These are phyloP conservation scores for Diadophis punctatus DNA, from an alignment of 2,113 vertebrate species.

Conservation along the genomic window DNA sequence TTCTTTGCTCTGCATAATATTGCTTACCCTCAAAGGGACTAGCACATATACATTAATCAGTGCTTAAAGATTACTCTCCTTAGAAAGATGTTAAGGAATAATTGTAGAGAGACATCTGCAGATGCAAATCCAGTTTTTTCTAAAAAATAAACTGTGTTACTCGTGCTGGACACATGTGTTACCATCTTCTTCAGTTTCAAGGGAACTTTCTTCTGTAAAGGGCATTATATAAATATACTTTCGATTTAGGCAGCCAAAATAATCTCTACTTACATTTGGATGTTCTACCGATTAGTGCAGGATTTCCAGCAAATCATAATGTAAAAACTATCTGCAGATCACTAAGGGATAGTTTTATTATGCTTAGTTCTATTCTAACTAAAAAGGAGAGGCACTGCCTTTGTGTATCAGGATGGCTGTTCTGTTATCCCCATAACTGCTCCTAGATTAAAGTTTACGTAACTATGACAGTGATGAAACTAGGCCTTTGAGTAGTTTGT, in stretches of 20 bases:
- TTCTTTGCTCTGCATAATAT: background rate
- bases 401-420: background rate
- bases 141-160: background rate
- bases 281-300: background rate
- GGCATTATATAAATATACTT: background rate
- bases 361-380: background rate
- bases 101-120: background rate
- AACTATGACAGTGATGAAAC: background rate
- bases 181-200: background rate
- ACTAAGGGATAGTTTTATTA: background rate
- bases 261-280: background rate
- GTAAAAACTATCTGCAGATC: background rate
- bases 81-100: background rate
- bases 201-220: background rate
- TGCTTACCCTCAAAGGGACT: background rate
- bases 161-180: background rate
- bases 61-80: background rate
- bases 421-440: background rate
- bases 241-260: background rate
- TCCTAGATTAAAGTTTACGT: background rate
- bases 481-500: background rate
- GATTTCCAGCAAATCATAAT: background rate
- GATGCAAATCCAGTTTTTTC: background rate
- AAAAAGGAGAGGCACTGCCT: background rate
- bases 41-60: background rate